Percentiles rank a stretch among this genome's conserved stretches.
Evolutionary conservation across 2,797 vertebrate species (phyloP).

Genomic region (Echiichthys vipera): DNA sequence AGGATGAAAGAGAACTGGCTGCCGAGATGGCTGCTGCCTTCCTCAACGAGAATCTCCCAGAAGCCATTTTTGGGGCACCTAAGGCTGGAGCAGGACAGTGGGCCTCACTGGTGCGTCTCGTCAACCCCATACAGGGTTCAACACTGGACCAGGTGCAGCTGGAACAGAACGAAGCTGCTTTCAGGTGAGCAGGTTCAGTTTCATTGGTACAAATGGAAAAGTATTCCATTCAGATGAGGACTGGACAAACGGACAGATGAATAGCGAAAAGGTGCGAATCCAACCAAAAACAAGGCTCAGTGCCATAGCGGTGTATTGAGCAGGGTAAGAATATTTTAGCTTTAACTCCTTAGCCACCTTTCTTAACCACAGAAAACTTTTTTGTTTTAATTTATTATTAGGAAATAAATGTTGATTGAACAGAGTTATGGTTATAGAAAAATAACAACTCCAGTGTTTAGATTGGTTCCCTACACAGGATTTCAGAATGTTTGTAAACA

Average conservation of each 20-base stretch:
- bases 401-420: too few relatives aligned
- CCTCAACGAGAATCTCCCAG: slow-evolving; percentile 97
- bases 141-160: slow-evolving; percentile 95
- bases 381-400: too few relatives aligned
- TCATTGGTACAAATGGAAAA: background rate
- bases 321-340: too few relatives aligned
- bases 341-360: too few relatives aligned
- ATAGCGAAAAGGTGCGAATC: background rate
- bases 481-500: too few relatives aligned
- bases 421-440: too few relatives aligned
- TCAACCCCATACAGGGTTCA: slow-evolving; percentile 97
- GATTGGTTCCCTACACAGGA: too few relatives aligned
- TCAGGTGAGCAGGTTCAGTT: slow-evolving; percentile 88
- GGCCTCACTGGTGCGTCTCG: slow-evolving; percentile 95
- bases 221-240: background rate
- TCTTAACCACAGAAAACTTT: too few relatives aligned
- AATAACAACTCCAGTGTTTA: too few relatives aligned
- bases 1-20: slow-evolving; percentile 96
- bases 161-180: slow-evolving; percentile 98
- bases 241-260: background rate
- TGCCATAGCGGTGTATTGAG: too few relatives aligned
- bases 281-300: background rate
- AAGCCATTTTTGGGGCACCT: slow-evolving; percentile 96
- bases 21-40: slow-evolving; percentile 99
- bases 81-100: slow-evolving; percentile 98